These are phyloP conservation scores for Eumacrocentrus americanus DNA, from an alignment of 2,888 invertebrate genomes.

Conservation along the genomic window DNA sequence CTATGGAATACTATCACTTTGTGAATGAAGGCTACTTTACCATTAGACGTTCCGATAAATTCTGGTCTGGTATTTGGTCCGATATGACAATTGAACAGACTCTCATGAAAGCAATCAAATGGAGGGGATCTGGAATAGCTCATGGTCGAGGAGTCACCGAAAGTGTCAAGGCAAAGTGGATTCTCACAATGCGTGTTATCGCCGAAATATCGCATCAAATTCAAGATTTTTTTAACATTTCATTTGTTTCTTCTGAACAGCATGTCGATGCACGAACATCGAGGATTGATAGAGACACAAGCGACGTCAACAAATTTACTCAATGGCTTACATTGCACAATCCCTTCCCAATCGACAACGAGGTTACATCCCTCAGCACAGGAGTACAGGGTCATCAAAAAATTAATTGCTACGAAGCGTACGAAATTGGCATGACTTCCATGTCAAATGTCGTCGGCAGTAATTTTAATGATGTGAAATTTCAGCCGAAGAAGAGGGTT, in stretches of 20 bases:
- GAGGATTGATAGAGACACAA: slow-evolving; percentile 46
- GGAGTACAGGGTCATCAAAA: slow-evolving; percentile 37
- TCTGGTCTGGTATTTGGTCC: slow-evolving; percentile 34
- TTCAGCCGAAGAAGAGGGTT: slow-evolving; percentile 45
- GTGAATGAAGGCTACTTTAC: slow-evolving; percentile 35
- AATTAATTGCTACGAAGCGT: slow-evolving; percentile 43
- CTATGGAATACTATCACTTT: slow-evolving; percentile 31
- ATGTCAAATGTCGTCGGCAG: slow-evolving; percentile 46
- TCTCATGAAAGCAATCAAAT: slow-evolving; percentile 33
- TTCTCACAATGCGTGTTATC: slow-evolving; percentile 46
- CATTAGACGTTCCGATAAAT: slow-evolving; percentile 34
- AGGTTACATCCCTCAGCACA: slow-evolving; percentile 37
- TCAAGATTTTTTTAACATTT: slow-evolving; percentile 48
- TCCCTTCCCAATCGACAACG: slow-evolving; percentile 43
- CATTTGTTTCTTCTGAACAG: slow-evolving; percentile 51
- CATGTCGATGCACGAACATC: slow-evolving; percentile 56
- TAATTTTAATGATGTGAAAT: slow-evolving; percentile 43
- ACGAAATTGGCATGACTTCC: slow-evolving; percentile 43
- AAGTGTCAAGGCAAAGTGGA: slow-evolving; percentile 5
- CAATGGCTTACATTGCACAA: slow-evolving; percentile 50
- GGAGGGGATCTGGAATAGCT: slow-evolving; percentile 31
- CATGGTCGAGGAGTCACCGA: slow-evolving; percentile 12
- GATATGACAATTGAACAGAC: slow-evolving; percentile 39
- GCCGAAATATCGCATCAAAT: slow-evolving; percentile 48
- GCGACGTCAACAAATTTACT: slow-evolving; percentile 44